Conservation (phyloP, 2,797 vertebrate species). For the Clarias platycephalus region DNA sequence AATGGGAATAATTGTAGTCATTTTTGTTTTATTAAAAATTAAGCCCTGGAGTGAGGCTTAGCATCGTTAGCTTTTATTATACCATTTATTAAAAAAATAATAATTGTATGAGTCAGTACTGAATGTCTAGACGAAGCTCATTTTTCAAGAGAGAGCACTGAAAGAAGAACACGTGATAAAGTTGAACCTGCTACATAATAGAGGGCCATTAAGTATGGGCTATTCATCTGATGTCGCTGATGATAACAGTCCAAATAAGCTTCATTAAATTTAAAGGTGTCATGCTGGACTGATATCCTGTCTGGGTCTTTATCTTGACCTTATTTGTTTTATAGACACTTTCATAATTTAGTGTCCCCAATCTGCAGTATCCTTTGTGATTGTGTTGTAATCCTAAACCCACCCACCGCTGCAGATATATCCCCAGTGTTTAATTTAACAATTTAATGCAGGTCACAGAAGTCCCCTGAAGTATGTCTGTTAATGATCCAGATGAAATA, state of each 20-base stretch:
- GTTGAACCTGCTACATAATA: background rate
- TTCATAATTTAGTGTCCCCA: background rate
- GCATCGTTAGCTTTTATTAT: background rate
- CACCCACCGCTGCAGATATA: background rate
- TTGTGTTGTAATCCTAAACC: background rate
- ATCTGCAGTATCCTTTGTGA: background rate
- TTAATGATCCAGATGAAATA: too few species aligned
- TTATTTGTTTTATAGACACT: background rate
- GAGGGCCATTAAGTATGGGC: background rate
- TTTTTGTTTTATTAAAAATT: conserved; percentile 14
- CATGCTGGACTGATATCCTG: background rate
- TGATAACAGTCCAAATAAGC: background rate
- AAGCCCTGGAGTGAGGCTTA: background rate
- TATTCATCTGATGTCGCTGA: background rate
- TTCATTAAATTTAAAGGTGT: background rate
- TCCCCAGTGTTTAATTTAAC: too few species aligned
- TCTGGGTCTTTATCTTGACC: background rate
- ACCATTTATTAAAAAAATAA: background rate
- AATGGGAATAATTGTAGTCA: background rate
- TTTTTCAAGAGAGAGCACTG: background rate
- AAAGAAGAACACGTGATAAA: background rate
- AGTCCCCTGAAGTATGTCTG: too few species aligned
- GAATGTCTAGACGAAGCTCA: background rate
- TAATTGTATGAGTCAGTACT: background rate
- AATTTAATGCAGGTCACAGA: too few species aligned